Evolutionary conservation across 1,140 invertebrate genomes (phyloP), one percentile per base, ranked within the genome.

Genomic region (Zaprionus inermis): DNA sequence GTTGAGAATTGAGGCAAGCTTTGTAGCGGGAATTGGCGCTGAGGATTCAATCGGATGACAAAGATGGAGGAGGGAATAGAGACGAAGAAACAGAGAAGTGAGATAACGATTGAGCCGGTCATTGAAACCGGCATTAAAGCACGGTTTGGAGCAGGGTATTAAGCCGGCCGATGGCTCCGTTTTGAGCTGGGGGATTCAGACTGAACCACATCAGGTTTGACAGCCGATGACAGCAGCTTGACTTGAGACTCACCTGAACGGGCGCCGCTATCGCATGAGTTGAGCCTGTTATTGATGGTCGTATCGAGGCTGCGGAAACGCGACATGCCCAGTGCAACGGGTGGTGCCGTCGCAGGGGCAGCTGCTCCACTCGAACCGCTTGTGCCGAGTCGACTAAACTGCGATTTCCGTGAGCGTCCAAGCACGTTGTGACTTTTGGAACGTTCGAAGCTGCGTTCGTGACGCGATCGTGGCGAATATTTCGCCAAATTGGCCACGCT

Each of bases 181-280:
- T 5, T 28, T 1, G n/a, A n/a, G n/a, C n/a, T n/a, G n/a, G n/a
- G n/a, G n/a, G n/a, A n/a, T n/a, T n/a, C n/a, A n/a, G n/a, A n/a
- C n/a, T n/a, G n/a, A 38, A 38, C 12, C 36, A 38, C 36, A 38
- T n/a, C 36, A 38, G 38, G 0, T 1, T 44, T 44, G 44, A 22
- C 44, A 49, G 44, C 18, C 11, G 44, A n/a, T 18, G 44, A 22
- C 44, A 49, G 18, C 9, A 49, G 0, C 58, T 52, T 32, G 14
- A 49, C 1, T 0, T 5, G n/a, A 32, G 38, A 78, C 86, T 80
- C 46, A 92, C 92, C 92, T 76, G 92, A 92, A 78, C 92, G 72
- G 10, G 92, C 92, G 14, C 92, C 92, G 30, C 92, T 92, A 59
- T 92, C 92, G 59, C 92, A 92, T 11, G 92, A 92, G 64, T 92